Base-by-base conservation (phyloP, 2,113 vertebrate genomes). In the Corythornis madagascariensis region DNA sequence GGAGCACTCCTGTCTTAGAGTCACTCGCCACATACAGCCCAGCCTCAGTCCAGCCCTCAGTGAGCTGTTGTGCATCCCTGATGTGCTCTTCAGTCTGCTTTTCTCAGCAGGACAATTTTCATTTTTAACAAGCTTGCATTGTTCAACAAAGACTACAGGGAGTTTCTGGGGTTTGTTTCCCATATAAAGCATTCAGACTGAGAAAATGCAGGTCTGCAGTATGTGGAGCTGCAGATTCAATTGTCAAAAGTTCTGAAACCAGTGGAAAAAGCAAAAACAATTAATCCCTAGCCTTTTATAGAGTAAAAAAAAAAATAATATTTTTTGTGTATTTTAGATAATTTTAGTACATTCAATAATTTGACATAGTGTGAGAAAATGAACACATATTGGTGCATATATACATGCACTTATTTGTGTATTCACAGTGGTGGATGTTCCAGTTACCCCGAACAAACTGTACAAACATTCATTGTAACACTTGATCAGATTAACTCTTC, bases 21-120 rank as follows among this genome's bases (percentile, higher is more conserved):
- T 19, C 1, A 0, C 63, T 20, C 0, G 5, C 66, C 5, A 1
- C 52, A 2, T 0, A 3, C 50, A 10, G 35, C 20, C 28, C n/a
- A 40, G 61, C 7, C 77, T 21, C 35, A 2, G 66, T 6, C n/a
- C 59, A 47, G 38, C 59, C 52, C 53, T 43, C 31, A 1, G 21
- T 0, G 57, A 63, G 59, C 20, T 13, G 25, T 55, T 18, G 18
- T 2, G 47, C 59, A 0, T 24, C 47, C 59, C 67, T 40, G 0
- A 0, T 5, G 33, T 2, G 33, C 33, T 7, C 7, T 28, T 66
- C n/a, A 25, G 22, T 7, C 40, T 7, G 59, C 50, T 3, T 40
- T 81, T 88, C 59, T 64, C 56, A 55, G 55, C n/a, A 73, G 42
- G 33, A 35, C 0, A 0, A 35, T 33, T 74, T 63, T 52, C 22